These are phyloP conservation scores for Bradypus variegatus DNA, from an alignment of 2,797 vertebrate species.

Conservation along the genomic window DNA sequence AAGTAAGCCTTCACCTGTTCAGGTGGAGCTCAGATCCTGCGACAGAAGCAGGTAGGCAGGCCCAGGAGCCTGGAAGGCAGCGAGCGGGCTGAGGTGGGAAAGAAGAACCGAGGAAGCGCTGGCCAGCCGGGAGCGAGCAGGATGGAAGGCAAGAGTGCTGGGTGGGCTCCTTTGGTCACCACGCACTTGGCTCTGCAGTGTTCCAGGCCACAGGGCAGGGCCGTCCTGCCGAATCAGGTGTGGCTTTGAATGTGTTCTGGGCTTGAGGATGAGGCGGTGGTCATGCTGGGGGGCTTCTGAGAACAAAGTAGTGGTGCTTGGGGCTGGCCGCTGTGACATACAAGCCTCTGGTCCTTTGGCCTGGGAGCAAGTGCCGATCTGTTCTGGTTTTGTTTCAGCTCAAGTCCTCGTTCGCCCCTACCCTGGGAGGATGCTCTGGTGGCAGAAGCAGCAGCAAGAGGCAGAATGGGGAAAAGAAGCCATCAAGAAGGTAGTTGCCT, in stretches of 20 bases:
- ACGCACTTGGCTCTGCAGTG: neutral
- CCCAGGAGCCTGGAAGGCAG: neutral
- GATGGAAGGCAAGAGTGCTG: neutral
- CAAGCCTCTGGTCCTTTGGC: neutral
- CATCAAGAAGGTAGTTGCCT: neutral
- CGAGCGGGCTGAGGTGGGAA: neutral
- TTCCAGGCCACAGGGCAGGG: neutral
- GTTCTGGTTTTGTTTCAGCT: neutral
- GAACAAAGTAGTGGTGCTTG: neutral
- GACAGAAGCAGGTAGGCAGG: constrained; percentile 23
- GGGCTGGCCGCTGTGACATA: neutral
- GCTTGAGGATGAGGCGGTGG: neutral
- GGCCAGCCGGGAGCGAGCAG: neutral
- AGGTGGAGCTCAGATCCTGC: neutral
- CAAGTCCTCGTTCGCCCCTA: neutral
- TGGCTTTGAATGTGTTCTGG: neutral
- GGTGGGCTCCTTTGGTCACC: neutral
- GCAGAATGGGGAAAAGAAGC: neutral
- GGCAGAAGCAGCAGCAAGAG: neutral
- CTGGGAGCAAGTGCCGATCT: neutral
- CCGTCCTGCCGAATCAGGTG: neutral
- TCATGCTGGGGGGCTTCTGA: neutral
- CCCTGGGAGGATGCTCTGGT: neutral
- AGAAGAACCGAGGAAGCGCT: neutral
- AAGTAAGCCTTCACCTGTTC: neutral